These are phyloP conservation scores for Molorchus minor DNA, from an alignment of 2,888 invertebrate species.

Conservation along the genomic window DNA sequence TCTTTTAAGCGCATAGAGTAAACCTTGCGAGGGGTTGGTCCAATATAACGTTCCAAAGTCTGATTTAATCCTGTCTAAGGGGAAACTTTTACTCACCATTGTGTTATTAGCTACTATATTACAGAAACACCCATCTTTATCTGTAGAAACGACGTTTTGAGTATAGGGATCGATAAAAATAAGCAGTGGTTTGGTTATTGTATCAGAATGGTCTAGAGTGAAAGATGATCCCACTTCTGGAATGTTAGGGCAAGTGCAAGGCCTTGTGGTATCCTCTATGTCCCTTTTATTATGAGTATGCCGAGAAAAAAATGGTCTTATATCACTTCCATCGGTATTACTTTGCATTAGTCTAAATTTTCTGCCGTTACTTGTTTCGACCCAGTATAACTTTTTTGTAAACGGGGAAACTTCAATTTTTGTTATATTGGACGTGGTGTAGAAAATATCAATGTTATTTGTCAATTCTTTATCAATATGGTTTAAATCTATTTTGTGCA, in stretches of 20 bases:
- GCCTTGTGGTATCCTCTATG: slow-evolving; percentile 14
- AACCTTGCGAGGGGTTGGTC: slow-evolving; percentile 70
- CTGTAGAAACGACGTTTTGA: slow-evolving; percentile 70
- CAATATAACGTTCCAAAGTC: slow-evolving; percentile 79
- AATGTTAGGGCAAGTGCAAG: slow-evolving; percentile 74
- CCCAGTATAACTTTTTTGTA: slow-evolving; percentile 79
- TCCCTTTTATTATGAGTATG: slow-evolving; percentile 39
- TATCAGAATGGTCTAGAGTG: slow-evolving; percentile 73
- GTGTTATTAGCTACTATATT: slow-evolving; percentile 63
- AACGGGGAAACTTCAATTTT: slow-evolving; percentile 80
- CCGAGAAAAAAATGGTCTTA: slow-evolving; percentile 67
- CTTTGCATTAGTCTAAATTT: slow-evolving; percentile 72
- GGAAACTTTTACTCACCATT: slow-evolving; percentile 60
- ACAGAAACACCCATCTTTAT: slow-evolving; percentile 75
- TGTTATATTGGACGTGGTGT: slow-evolving; percentile 68
- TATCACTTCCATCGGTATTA: slow-evolving; percentile 67
- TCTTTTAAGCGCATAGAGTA: slow-evolving; percentile 71
- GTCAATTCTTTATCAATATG: slow-evolving; percentile 67
- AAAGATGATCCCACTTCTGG: slow-evolving; percentile 72
- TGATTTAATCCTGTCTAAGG: slow-evolving; percentile 73
- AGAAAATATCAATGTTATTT: slow-evolving; percentile 65
- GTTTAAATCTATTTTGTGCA: slow-evolving; percentile 75
- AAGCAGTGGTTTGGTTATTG: slow-evolving; percentile 64
- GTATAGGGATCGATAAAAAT: slow-evolving; percentile 73
- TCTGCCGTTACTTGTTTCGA: slow-evolving; percentile 71